Evolutionary conservation across 2,113 vertebrate genomes (phyloP), one percentile per base, ranked within the genome.

Genomic region (Paramisgurnus dabryanus): DNA sequence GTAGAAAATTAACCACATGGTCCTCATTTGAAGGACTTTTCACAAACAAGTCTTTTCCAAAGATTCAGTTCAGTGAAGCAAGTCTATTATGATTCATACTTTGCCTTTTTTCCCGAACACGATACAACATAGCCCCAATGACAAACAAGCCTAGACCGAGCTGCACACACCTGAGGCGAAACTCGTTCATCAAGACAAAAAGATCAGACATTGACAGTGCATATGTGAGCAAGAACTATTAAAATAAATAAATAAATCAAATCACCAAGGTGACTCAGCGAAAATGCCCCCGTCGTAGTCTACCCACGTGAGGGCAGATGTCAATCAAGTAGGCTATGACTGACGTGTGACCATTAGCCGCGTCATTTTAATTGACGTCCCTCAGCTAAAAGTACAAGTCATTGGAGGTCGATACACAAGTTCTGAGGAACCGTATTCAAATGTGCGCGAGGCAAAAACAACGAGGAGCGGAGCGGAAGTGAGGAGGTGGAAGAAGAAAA

Each of bases 401-500:
- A 53, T 53, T 15, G 12, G 7, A n/a, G 17, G 49, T 12, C 12
- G 49, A 53, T 8, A 13, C 11, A 58, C 55, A 18, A 34, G 9
- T 55, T 50, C 10, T 50, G 12, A 34, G 18, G n/a, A 50, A 69
- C 45, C 18, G 4, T 8, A 53, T 13, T 7, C 34, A 57, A 57
- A 27, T 27, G 53, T 8, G 6, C 47, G 13, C 18, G 2, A 58
- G 39, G 55, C 6, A 17, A 43, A 63, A 49, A 40, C 1, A 7
- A 78, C 39, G 79, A 73, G 86, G 34, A 55, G 67, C 39, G 15
- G 69, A 80, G 82, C 87, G 88, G 89, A 92, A 91, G 88, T 89
- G 84, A 88, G 87, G 89, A 90, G 89, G 90, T 88, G 50, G 66
- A 78, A 88, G 88, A 57, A 39, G 34, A 73, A 69, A 67, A 39